A percentile compares a stretch with the other conserved stretches of the same genome.
Evolutionary conservation across 2,113 vertebrate genomes (phyloP).

Genomic region (Agapornis roseicollis): DNA sequence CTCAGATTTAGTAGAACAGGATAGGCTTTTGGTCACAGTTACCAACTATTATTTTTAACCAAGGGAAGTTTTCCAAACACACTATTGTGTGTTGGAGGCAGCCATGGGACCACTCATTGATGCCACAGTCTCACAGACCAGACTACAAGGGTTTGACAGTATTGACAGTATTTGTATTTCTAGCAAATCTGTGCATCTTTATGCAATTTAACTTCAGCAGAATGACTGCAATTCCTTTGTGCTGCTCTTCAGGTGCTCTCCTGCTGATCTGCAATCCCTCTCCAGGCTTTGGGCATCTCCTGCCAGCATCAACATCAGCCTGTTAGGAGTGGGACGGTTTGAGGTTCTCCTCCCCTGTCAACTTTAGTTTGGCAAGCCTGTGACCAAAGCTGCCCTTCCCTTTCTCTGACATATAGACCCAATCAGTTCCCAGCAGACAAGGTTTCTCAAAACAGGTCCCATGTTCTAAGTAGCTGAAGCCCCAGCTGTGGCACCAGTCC

Average conservation of each 20-base stretch:
- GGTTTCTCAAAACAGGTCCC: neutral
- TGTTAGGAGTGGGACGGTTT: neutral
- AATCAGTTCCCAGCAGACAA: neutral
- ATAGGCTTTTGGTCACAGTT: neutral
- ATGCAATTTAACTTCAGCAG: neutral
- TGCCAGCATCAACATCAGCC: neutral
- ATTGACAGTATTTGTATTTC: neutral
- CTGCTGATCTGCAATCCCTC: neutral
- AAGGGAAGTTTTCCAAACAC: neutral
- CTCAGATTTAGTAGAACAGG: neutral
- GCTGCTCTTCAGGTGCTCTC: neutral
- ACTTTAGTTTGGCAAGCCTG: neutral
- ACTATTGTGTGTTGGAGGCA: neutral
- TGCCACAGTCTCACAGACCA: neutral
- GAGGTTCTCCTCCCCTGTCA: neutral
- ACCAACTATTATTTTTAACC: neutral
- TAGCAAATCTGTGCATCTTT: neutral
- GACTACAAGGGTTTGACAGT: neutral
- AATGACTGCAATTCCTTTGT: neutral
- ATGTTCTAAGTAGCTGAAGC: neutral
- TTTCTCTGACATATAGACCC: neutral
- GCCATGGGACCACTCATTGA: neutral
- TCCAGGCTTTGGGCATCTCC: neutral
- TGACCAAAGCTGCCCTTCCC: neutral
- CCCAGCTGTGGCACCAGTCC: neutral